A percentile compares a stretch with the other conserved stretches of the same genome.
Conservation (phyloP, 2,113 vertebrate genomes). For the human region DNA sequence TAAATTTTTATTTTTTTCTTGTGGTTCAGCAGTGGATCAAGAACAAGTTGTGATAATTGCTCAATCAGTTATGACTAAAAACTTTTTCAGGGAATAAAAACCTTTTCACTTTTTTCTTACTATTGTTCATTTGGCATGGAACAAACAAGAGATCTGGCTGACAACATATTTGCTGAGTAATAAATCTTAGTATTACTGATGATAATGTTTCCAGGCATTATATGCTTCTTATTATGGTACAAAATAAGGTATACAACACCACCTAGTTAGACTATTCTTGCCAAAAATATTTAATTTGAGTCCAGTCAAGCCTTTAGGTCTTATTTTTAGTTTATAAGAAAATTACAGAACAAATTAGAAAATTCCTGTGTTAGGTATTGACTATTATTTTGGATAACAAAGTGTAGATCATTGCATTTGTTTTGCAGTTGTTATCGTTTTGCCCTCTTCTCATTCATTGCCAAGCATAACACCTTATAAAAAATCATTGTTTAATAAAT, state of each 20-base stretch:
- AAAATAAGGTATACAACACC: not conserved
- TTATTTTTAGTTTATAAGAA: not conserved
- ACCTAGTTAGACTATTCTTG: not conserved
- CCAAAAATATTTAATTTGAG: not conserved
- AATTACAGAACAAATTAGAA: not conserved
- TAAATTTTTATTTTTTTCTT: not conserved
- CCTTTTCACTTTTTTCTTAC: not conserved
- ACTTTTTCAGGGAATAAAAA: not conserved
- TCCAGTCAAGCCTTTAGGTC: not conserved
- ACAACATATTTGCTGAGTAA: not conserved
- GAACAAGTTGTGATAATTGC: slow-evolving; percentile 40
- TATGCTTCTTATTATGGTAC: not conserved
- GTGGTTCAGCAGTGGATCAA: not conserved
- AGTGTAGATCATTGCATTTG: not conserved
- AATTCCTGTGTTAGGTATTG: not conserved
- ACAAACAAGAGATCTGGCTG: not conserved
- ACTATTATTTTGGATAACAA: not conserved
- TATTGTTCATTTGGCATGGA: not conserved
- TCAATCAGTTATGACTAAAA: slow-evolving; percentile 29
- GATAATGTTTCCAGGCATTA: not conserved
- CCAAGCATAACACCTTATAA: not conserved
- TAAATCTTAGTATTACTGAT: not conserved
- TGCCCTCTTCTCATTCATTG: not conserved
- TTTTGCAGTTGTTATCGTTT: not conserved
- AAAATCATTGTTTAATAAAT: not conserved